These are phyloP conservation scores for Vombatus ursinus DNA, from an alignment of 2,113 vertebrate genomes.

Conservation along the genomic window DNA sequence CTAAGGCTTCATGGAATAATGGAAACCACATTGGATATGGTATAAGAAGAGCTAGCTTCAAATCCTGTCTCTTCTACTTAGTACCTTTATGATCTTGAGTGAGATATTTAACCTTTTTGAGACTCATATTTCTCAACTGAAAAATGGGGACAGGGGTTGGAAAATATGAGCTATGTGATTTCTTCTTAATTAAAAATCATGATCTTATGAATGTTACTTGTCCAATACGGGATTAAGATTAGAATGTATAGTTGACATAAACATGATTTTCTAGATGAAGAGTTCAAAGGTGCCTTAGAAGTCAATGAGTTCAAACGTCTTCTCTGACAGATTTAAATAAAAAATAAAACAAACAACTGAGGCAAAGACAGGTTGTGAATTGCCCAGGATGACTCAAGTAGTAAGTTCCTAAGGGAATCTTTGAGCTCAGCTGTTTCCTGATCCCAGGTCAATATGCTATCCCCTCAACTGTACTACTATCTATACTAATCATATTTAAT, in stretches of 20 bases:
- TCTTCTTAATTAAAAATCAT: not conserved
- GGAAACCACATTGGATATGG: not conserved
- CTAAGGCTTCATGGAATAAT: constrained; percentile 9
- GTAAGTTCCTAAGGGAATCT: not conserved
- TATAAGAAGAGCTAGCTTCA: not conserved
- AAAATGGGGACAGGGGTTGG: not conserved
- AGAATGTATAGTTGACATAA: not conserved
- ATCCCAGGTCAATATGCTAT: not conserved
- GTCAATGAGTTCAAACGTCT: too few species aligned
- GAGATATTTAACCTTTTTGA: not conserved
- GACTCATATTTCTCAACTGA: not conserved
- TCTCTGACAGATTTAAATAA: too few species aligned
- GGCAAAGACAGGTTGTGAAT: not conserved
- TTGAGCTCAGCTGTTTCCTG: not conserved
- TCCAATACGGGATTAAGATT: not conserved
- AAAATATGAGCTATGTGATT: not conserved
- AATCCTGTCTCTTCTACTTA: too few species aligned
- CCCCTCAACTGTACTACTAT: not conserved
- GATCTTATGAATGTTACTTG: not conserved
- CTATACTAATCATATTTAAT: not conserved
- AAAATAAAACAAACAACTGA: not conserved
- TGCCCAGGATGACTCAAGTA: not conserved
- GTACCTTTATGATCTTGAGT: too few species aligned
- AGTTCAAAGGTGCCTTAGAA: too few species aligned
- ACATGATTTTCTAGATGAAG: not conserved